Conservation (phyloP, 1,140 invertebrate genomes). For the Augochlora pura region DNA sequence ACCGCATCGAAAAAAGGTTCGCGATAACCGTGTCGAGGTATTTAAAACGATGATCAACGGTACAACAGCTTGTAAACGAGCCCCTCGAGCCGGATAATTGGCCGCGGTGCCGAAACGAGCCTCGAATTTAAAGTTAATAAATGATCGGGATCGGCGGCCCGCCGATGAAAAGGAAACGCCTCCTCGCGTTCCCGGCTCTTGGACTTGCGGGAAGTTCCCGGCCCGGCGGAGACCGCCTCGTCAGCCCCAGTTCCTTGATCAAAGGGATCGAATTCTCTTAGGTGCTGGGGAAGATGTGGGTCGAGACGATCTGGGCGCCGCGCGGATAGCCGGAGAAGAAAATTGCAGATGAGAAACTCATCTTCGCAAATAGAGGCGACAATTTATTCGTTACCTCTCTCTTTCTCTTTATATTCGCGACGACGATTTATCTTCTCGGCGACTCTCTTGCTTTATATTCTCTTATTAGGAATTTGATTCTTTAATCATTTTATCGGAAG, state of each 20-base stretch:
- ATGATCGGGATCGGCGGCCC: slow-evolving; percentile 20
- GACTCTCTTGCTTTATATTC: too few relatives aligned
- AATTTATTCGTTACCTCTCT: slow-evolving; percentile 47
- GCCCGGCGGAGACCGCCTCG: background rate
- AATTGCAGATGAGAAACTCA: slow-evolving; percentile 26
- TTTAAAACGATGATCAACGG: slow-evolving; percentile 39
- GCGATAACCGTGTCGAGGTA: too few relatives aligned
- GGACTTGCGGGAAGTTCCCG: slow-evolving; percentile 2
- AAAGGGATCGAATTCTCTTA: slow-evolving; percentile 46
- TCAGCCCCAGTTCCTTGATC: slow-evolving; percentile 39
- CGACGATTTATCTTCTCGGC: too few relatives aligned
- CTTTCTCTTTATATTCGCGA: background rate
- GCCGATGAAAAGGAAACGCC: slow-evolving; percentile 30
- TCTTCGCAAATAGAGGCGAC: slow-evolving; percentile 11
- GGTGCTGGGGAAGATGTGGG: slow-evolving; percentile 3
- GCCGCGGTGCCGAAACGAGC: slow-evolving; percentile 1
- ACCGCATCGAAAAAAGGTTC: too few relatives aligned
- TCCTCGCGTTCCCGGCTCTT: background rate
- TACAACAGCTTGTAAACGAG: slow-evolving; percentile 36
- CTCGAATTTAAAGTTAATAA: slow-evolving; percentile 43
- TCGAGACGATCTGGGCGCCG: background rate
- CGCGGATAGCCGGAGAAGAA: too few relatives aligned
- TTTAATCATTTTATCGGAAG: too few relatives aligned
- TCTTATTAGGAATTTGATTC: too few relatives aligned
- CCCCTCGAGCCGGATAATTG: slow-evolving; percentile 36